Evolutionary conservation across 2,888 invertebrate genomes (phyloP).

Genomic region (Acrobasis repandana): DNA sequence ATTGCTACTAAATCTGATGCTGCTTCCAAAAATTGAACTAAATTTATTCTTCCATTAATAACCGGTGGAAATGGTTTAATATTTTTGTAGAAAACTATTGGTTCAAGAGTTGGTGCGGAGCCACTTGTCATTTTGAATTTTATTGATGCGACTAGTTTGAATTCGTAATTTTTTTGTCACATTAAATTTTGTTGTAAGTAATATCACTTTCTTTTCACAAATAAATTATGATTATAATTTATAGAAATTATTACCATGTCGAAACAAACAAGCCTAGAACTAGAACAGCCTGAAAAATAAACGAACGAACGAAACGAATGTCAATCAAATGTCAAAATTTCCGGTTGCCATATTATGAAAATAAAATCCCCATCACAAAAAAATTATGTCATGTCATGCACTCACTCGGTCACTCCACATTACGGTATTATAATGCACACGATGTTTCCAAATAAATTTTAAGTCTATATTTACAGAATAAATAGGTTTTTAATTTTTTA

Average conservation of each 20-base stretch:
- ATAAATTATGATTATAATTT: background rate
- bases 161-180: background rate
- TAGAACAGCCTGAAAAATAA: background rate
- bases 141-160: background rate
- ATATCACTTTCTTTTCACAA: background rate
- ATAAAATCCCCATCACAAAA: background rate
- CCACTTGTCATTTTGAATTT: slow-evolving; percentile 53
- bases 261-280: background rate
- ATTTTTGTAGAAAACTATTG: slow-evolving; percentile 43
- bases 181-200: slow-evolving; percentile 10
- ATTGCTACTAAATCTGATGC: slow-evolving; percentile 83
- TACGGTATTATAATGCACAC: background rate
- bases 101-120: slow-evolving; percentile 38
- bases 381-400: background rate
- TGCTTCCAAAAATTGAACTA: slow-evolving; percentile 84
- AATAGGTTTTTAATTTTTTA: background rate
- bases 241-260: background rate
- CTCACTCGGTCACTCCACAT: slow-evolving; percentile 18
- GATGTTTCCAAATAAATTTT: background rate
- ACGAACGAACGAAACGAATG: background rate
- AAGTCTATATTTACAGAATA: slow-evolving; percentile 1
- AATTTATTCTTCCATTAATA: slow-evolving; percentile 82
- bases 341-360: slow-evolving; percentile 11
- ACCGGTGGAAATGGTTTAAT: slow-evolving; percentile 79
- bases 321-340: slow-evolving; percentile 13